Evolutionary conservation across 2,113 vertebrate genomes (phyloP).

Genomic region (Colaptes auratus): DNA sequence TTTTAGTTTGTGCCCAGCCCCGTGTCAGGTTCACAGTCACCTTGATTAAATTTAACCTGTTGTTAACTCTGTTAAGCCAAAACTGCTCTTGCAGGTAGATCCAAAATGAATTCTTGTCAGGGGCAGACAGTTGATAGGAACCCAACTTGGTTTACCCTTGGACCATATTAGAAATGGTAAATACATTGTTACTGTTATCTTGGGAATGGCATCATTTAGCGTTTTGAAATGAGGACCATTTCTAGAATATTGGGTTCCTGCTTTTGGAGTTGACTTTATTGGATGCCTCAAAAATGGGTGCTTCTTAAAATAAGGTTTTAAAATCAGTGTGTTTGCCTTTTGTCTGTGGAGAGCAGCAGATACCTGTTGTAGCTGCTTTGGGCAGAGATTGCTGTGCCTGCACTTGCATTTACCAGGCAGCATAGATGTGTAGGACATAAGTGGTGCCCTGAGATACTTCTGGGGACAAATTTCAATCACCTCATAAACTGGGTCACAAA

Average conservation of each 20-base stretch:
- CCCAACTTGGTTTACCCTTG: background rate
- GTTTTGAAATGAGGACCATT: background rate
- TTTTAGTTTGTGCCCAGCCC: no score
- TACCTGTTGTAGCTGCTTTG: background rate
- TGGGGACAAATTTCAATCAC: background rate
- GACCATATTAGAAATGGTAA: background rate
- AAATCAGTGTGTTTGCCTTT: background rate
- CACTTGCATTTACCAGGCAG: background rate
- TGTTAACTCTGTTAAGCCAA: background rate
- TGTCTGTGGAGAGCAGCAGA: background rate
- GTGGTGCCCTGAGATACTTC: background rate
- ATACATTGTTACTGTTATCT: background rate
- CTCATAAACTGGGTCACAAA: background rate
- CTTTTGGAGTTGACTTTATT: background rate
- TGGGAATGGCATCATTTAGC: background rate
- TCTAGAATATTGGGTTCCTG: background rate
- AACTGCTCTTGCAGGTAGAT: background rate
- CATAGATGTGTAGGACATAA: background rate
- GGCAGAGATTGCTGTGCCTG: background rate
- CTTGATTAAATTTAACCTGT: background rate
- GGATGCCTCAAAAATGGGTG: background rate
- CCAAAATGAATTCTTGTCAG: background rate
- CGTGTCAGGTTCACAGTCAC: no score
- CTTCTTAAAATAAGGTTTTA: background rate
- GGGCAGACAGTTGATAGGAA: background rate